Percentiles rank a stretch among this genome's conserved stretches.
Conservation (phyloP, 2,113 vertebrate genomes). For the Channa argus region DNA sequence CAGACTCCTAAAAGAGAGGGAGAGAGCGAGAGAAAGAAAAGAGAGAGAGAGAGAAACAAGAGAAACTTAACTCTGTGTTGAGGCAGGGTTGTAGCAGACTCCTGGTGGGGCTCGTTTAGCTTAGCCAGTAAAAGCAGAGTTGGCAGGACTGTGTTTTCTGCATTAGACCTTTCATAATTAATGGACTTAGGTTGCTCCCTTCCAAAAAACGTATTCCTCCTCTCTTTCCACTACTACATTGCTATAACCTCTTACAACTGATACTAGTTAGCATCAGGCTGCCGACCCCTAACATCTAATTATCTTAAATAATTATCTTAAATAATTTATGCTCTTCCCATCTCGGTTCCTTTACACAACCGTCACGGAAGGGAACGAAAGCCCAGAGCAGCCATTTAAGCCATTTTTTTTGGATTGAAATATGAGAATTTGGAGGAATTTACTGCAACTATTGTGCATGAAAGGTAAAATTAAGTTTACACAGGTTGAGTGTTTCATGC, state of each 20-base stretch:
- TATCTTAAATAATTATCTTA: no score
- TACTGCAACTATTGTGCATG: no score
- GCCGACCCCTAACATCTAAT: no score
- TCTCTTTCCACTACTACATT: background rate
- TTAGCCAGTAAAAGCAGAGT: slow-evolving; percentile 65
- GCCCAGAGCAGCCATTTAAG: background rate
- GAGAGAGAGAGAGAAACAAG: background rate
- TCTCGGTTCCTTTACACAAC: background rate
- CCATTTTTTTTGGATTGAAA: background rate
- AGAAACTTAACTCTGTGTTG: slow-evolving; percentile 31
- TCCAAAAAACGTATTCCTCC: slow-evolving; percentile 49
- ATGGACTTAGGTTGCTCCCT: slow-evolving; percentile 59
- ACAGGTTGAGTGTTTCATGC: background rate
- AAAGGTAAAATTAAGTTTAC: background rate
- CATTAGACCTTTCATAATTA: slow-evolving; percentile 68
- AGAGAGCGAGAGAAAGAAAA: background rate
- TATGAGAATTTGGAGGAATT: background rate
- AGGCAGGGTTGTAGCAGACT: slow-evolving; percentile 41
- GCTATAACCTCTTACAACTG: slow-evolving; percentile 28
- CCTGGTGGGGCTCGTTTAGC: slow-evolving; percentile 43
- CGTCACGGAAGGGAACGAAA: no score
- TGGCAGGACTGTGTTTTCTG: slow-evolving; percentile 68
- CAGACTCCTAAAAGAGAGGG: slow-evolving; percentile 89
- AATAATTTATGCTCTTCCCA: background rate
- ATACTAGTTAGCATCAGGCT: background rate